phyloP scores from a whole-genome alignment of 2,113 vertebrate species.

The Oriolus oriolus region DNA sequence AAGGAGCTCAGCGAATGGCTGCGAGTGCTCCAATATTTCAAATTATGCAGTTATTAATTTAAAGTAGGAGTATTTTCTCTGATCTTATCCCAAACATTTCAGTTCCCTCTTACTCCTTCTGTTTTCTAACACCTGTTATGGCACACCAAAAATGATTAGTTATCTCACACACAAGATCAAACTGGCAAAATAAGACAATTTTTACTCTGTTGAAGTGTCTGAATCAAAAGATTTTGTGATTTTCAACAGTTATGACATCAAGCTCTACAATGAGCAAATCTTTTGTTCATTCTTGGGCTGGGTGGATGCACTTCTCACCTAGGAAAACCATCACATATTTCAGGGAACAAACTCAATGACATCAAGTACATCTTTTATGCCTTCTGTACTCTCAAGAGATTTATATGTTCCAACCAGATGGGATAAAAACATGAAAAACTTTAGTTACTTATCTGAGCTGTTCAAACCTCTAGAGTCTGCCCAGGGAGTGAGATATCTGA shows the following conservation, averaged over 20 bases:
- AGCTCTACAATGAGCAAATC: background rate
- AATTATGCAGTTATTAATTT: background rate
- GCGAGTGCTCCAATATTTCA: background rate
- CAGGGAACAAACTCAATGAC: background rate
- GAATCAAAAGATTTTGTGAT: background rate
- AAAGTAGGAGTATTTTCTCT: background rate
- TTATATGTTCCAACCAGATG: background rate
- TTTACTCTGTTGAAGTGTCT: background rate
- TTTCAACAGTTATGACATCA: background rate
- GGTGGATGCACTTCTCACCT: background rate
- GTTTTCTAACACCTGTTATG: background rate
- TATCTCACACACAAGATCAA: background rate
- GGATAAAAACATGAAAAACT: background rate
- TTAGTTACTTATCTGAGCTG: background rate
- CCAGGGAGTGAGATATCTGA: background rate
- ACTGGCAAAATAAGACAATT: background rate
- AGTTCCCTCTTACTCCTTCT: background rate
- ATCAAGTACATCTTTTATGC: background rate
- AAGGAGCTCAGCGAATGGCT: background rate
- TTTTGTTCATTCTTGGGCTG: background rate
- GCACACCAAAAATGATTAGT: background rate
- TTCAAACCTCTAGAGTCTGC: background rate
- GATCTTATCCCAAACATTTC: background rate
- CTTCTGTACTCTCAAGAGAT: background rate
- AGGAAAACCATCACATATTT: background rate